Base-by-base conservation (phyloP, 2,888 invertebrate genomes). In the Limnephilus auricula region DNA sequence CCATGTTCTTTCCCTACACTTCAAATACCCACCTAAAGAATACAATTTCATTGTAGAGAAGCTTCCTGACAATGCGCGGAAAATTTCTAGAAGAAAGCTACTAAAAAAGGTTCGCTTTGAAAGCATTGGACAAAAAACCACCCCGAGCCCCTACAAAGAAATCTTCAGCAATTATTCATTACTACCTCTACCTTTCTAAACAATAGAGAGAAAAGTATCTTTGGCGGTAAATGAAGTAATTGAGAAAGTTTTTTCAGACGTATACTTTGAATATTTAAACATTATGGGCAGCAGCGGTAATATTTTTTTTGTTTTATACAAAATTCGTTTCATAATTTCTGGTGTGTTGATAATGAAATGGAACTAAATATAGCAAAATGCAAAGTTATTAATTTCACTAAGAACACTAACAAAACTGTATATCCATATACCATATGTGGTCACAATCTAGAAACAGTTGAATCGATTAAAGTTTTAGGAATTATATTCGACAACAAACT, bases 11-110 rank as follows among this genome's bases (percentile, higher is more conserved):
- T 9, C 65, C 25, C 65, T 65, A 65, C 65, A n/a, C 65, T n/a
- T 65, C 65, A 65, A 65, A 65, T 65, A 65, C 65, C 25, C 65
- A 65, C 65, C 65, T 65, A 85, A 85, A 79, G 79, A 89, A 79
- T 89, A 89, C 89, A 78, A 88, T 65, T 32, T n/a, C 30, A 79
- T 79, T 32, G 79, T 13, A 79, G 79, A 34, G 37, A 37, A 79
- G 34, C 79, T 89, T 37, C 25, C 89, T 79, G 34, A 89, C 89
- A 89, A 89, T 89, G 40, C 89, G 79, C 32, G 32, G 89, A 89
- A 9, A 89, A n/a, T 34, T 89, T 79, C 79, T n/a, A 25, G 40
- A 85, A 85, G 40, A 85, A 85, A 85, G 85, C 85, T 40, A 30
- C 85, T 15, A 30, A 45, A 85, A 85, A 85, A 85, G 85, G 40